Evolutionary conservation across 2,888 invertebrate species (phyloP), one percentile per base, ranked within the genome.

Genomic region (Tuta absoluta): DNA sequence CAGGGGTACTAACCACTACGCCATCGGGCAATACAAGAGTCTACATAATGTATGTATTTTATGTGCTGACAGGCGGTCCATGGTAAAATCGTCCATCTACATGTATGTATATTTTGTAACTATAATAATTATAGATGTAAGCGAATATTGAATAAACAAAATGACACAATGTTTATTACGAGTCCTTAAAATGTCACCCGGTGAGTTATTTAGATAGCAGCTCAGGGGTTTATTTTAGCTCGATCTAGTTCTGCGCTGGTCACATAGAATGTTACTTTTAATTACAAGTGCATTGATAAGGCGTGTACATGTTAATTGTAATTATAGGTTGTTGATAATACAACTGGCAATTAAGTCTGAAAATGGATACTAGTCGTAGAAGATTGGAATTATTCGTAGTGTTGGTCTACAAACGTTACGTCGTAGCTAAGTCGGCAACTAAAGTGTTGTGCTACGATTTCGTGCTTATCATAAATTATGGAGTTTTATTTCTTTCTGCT

Each of bases 211-310:
- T 33, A 56, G 56, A 33, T 33, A 45, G 45, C 45, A n/a, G 45
- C 45, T 45, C 45, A 17, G 45, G 45, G n/a, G 45, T 45, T 45
- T 45, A 45, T 11, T 45, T 45, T 45, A n/a, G 17, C 23, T 23
- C 23, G 21, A 14, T 24, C 51, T 53, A 56, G 33, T 56, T 33
- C n/a, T 56, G n/a, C 28, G 4, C 33, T 33, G 8, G 8, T 33
- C 33, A 4, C 41, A 11, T 37, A 41, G 38, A 38, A 19, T 17
- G 59, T 14, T 23, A 14, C 21, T 59, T 41, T 59, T 59, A 59
- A 59, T 59, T 59, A 38, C 59, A 21, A 5, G 12, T 12, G 14
- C 23, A 60, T 45, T 45, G 45, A 60, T 48, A 60, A 60, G 45
- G 24, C 60, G 45, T 59, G 41, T 38, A 17, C 21, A 45, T 41